Conservation (phyloP, 2,113 vertebrate genomes). For the Sceloporus undulatus region DNA sequence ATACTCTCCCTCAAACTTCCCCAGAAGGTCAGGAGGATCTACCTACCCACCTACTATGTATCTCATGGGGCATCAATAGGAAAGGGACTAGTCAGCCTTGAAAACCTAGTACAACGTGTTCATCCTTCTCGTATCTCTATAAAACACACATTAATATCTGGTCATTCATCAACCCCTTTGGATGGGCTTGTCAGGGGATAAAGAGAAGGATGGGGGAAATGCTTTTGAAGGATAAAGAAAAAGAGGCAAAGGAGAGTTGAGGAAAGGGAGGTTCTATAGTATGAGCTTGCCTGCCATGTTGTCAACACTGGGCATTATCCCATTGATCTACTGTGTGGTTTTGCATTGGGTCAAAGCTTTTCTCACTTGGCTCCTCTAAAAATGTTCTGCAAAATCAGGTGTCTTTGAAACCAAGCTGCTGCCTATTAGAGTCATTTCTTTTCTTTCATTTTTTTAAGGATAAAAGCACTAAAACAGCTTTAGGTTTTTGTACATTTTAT, state of each 20-base stretch:
- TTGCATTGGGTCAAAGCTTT: neutral
- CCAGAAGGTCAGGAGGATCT: neutral
- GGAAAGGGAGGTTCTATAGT: neutral
- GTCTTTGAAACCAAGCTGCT: conserved; percentile 22
- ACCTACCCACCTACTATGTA: neutral
- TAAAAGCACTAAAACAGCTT: neutral
- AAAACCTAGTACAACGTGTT: neutral
- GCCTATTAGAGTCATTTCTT: neutral
- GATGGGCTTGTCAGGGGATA: neutral
- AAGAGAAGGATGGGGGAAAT: neutral
- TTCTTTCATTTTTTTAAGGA: neutral
- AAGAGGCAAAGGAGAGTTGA: neutral
- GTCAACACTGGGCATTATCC: neutral
- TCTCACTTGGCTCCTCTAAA: conserved; percentile 22
- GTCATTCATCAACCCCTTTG: neutral
- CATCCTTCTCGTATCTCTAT: neutral
- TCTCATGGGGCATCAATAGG: neutral
- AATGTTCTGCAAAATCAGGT: neutral
- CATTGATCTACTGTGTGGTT: neutral
- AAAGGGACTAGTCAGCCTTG: neutral
- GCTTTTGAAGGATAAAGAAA: neutral
- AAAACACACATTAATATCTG: neutral
- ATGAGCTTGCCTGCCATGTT: no score
- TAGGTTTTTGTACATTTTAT: neutral
- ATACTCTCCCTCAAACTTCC: no score